Evolutionary conservation across 1,140 invertebrate genomes (phyloP).

Genomic region (Spodoptera frugiperda): DNA sequence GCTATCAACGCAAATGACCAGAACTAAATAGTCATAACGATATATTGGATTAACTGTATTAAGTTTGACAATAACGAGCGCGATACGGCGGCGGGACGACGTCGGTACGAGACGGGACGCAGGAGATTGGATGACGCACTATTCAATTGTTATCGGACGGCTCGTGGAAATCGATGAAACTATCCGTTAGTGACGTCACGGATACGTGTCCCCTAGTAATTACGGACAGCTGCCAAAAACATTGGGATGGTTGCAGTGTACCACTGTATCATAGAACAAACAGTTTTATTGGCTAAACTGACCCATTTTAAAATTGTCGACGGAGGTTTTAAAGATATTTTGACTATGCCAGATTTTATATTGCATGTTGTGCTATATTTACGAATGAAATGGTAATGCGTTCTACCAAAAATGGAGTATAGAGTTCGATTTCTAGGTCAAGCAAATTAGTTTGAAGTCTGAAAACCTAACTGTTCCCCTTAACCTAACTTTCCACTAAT

Average conservation of each 20-base stretch:
- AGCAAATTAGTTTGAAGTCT: too few species aligned
- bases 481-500: too few species aligned
- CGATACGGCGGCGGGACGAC: constrained; percentile 23
- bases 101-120: too few species aligned
- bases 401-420: not conserved
- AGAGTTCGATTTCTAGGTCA: not conserved
- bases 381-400: not conserved
- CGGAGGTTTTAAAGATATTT: constrained; percentile 16
- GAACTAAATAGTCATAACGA: constrained; percentile 14
- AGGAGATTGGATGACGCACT: constrained; percentile 42
- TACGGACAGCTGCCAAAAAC: constrained; percentile 42
- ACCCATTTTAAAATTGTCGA: constrained; percentile 23
- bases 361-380: constrained; percentile 4
- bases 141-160: constrained; percentile 36
- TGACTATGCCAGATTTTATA: not conserved
- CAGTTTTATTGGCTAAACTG: constrained; percentile 31
- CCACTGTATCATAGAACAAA: constrained; percentile 21
- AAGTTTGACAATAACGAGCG: constrained; percentile 25
- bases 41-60: constrained; percentile 25
- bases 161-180: constrained; percentile 43
- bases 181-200: constrained; percentile 36
- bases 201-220: constrained; percentile 26
- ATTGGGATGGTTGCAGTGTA: not conserved
- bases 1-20: constrained; percentile 12
- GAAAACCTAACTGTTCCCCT: too few species aligned